Conservation (phyloP, 1,140 invertebrate genomes). For the Bombus sylvicola region DNA sequence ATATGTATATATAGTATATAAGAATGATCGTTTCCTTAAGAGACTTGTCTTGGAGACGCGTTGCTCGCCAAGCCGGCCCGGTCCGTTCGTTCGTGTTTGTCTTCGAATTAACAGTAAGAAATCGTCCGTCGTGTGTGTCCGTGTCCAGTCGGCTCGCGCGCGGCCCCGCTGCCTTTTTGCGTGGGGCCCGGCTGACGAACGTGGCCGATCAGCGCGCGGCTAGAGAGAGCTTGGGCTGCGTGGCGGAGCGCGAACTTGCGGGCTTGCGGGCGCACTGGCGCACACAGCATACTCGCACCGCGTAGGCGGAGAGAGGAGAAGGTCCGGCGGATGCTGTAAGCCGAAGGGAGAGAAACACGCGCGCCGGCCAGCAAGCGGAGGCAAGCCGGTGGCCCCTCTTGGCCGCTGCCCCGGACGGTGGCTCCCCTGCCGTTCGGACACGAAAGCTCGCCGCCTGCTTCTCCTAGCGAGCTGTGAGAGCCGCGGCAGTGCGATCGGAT, state of each 20-base stretch:
- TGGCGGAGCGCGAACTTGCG: constrained; percentile 82
- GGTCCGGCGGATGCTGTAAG: constrained; percentile 80
- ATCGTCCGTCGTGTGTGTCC: constrained; percentile 42
- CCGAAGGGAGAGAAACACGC: constrained; percentile 72
- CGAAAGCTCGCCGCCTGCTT: constrained; percentile 68
- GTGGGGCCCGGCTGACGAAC: constrained; percentile 68
- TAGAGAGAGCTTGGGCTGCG: constrained; percentile 74
- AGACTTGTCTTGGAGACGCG: background rate
- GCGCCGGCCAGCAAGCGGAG: constrained; percentile 65
- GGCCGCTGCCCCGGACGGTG: constrained; percentile 79
- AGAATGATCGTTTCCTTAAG: background rate
- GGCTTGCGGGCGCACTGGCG: constrained; percentile 83
- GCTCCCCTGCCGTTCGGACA: constrained; percentile 74
- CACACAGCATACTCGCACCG: constrained; percentile 74
- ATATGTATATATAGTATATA: background rate
- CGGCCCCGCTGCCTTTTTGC: constrained; percentile 69
- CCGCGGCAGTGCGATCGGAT: constrained; percentile 17
- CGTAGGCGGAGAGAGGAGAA: constrained; percentile 79
- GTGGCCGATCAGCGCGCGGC: constrained; percentile 70
- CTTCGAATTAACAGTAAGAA: constrained; percentile 39
- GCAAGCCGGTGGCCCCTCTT: constrained; percentile 67
- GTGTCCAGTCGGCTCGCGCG: constrained; percentile 60
- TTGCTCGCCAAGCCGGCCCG: constrained; percentile 13
- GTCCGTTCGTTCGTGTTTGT: constrained; percentile 8
- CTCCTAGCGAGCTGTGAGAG: constrained; percentile 38